Percentiles rank a stretch among this genome's conserved stretches.
Conservation (phyloP, 2,113 vertebrate species). For the Dasypus novemcinctus region DNA sequence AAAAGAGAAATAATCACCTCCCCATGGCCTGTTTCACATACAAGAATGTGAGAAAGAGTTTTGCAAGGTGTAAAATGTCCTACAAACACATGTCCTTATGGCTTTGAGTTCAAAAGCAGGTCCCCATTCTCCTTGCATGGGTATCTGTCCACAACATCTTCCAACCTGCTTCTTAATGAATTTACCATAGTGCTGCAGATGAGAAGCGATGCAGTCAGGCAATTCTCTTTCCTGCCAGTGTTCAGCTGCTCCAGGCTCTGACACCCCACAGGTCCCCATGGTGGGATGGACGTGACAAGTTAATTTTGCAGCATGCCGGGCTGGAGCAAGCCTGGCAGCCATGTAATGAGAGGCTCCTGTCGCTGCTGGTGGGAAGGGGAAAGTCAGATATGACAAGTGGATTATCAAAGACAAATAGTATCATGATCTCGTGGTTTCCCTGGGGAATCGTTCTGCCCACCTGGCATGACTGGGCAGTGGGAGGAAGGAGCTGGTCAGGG, state of each 20-base stretch:
- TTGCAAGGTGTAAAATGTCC: neutral
- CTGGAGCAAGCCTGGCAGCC: conserved; percentile 45
- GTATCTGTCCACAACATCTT: neutral
- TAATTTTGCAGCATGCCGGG: conserved; percentile 70
- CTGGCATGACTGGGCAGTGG: neutral
- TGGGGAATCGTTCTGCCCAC: neutral
- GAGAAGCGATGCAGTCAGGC: neutral
- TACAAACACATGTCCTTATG: neutral
- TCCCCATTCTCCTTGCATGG: neutral
- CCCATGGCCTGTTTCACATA: neutral
- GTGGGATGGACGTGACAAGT: conserved; percentile 65
- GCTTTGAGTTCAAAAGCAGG: neutral
- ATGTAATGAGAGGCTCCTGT: conserved; percentile 40
- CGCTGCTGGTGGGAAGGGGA: neutral
- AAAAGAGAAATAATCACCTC: conserved; percentile 19
- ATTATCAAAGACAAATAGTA: conserved; percentile 26
- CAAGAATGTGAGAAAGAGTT: neutral
- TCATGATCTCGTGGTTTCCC: neutral
- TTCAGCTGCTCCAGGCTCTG: conserved; percentile 53
- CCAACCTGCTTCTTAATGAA: conserved; percentile 46
- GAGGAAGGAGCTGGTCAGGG: neutral
- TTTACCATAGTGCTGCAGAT: neutral
- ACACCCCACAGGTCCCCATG: conserved; percentile 34
- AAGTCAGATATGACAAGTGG: neutral
- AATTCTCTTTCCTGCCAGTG: neutral